A percentile compares a stretch with the other conserved stretches of the same genome.
Evolutionary conservation across 2,113 vertebrate species (phyloP).

Genomic region (Chaetorhynchus papuensis): DNA sequence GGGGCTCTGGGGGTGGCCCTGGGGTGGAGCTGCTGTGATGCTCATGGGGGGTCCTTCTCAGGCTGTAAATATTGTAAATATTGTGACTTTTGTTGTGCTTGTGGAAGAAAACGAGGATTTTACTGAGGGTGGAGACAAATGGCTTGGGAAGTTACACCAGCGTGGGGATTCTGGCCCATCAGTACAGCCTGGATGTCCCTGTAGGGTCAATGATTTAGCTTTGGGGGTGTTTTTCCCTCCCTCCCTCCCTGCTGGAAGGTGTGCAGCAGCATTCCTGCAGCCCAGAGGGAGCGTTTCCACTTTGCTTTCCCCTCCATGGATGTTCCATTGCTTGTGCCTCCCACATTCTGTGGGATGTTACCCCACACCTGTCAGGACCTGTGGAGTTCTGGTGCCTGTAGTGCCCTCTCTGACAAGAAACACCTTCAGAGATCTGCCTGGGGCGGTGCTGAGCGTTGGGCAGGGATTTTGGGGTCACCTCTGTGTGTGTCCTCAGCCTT

Average conservation of each 20-base stretch:
- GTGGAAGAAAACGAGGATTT: neutral
- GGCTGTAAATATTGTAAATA: neutral
- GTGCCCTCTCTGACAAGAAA: neutral
- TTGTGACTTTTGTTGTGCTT: neutral
- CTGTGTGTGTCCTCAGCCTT: neutral
- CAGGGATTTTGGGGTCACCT: neutral
- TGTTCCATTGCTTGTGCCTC: neutral
- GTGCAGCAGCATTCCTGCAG: neutral
- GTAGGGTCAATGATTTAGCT: neutral
- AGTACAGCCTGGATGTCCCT: neutral
- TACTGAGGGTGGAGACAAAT: neutral
- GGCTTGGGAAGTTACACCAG: neutral
- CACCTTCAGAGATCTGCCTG: neutral
- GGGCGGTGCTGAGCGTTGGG: rapidly evolving
- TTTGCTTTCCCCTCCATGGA: neutral
- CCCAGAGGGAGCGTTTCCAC: neutral
- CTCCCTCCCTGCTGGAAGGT: neutral
- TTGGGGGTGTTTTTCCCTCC: neutral
- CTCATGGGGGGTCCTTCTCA: rapidly evolving
- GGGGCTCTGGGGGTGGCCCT: rapidly evolving
- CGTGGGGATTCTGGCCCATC: neutral
- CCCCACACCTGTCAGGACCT: neutral
- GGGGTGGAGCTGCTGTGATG: neutral
- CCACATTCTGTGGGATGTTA: rapidly evolving
- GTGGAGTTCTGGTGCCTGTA: neutral